Conservation (phyloP, 2,797 vertebrate species). For the Betta splendens region DNA sequence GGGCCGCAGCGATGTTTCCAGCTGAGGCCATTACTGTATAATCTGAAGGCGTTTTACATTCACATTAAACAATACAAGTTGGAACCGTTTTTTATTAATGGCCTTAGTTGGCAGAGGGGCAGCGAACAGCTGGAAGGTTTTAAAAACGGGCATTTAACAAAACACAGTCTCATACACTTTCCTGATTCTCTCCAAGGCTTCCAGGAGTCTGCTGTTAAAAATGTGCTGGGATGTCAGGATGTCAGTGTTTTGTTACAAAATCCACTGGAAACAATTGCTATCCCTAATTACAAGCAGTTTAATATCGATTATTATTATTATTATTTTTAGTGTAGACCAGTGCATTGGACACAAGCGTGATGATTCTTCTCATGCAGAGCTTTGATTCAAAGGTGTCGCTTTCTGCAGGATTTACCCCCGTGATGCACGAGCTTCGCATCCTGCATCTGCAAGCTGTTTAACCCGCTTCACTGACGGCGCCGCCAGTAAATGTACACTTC, state of each 20-base stretch:
- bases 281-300: conserved; percentile 35
- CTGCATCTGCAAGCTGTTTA: conserved; percentile 38
- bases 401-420: conserved; percentile 22
- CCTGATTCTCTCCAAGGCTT: conserved; percentile 55
- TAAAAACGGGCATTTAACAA: conserved; percentile 71
- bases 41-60: conserved; percentile 73
- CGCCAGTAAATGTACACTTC: conserved; percentile 27
- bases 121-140: conserved; percentile 73
- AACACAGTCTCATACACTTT: conserved; percentile 58
- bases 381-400: conserved; percentile 22
- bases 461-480: conserved; percentile 31
- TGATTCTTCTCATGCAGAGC: conserved; percentile 22
- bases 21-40: conserved; percentile 61
- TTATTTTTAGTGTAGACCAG: conserved; percentile 35
- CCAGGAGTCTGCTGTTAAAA: conserved; percentile 74
- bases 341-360: no score
- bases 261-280: conserved; percentile 55
- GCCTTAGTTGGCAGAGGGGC: conserved; percentile 63
- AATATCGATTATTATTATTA: conserved; percentile 49
- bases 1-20: conserved; percentile 65
- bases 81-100: conserved; percentile 61
- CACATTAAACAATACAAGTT: conserved; percentile 75
- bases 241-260: conserved; percentile 53
- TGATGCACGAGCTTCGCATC: conserved; percentile 16
- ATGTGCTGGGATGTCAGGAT: conserved; percentile 69